Base-by-base conservation (phyloP, 2,888 invertebrate species). In the Pogonocherus hispidulus region DNA sequence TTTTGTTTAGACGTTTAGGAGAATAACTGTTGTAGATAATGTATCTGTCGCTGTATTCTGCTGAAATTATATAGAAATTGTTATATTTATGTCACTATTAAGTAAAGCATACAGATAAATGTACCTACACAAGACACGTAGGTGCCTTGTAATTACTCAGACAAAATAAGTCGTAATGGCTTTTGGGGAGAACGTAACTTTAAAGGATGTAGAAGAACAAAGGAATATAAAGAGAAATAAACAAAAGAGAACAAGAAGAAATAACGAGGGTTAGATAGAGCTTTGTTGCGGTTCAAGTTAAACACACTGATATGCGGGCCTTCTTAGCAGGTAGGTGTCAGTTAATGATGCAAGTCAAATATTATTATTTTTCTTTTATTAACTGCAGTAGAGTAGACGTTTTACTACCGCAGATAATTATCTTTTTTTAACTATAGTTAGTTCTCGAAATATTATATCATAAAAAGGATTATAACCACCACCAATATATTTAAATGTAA, bases 181-280 rank as follows among this genome's bases (percentile, higher is more conserved):
- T 52, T 57, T 46, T 54, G 23, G 59, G 27, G 37, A 56, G 54
- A 44, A 66, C 32, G 59, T 63, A 23, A 66, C 54, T 63, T 66
- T 64, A 47, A 35, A 56, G 64, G 47, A 41, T 52, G 27, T 19
- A 32, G 55, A n/a, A 69, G 71, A 69, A 69, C 71, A 71, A 69
- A 71, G 71, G 71, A 63, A 66, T 49, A 64, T 69, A 69, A 68
- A 68, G 66, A 57, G 71, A 68, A 63, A 71, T 66, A 66, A 35
- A 11, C 35, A 69, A 71, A 71, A 71, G 52, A 35, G 64, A 63
- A 62, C 64, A 65, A 44, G 52, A 59, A 63, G 69, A 63, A 69
- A 69, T 71, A 69, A 71, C 71, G 69, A 69, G 69, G 71, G 71
- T 69, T 56, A 55, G 47, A 71, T n/a, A n/a, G n/a, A n/a, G 63